Percentiles rank a stretch among this genome's conserved stretches.
These are phyloP conservation scores for Setophaga petechia DNA, from an alignment of 2,113 vertebrate species.

Conservation along the genomic window DNA sequence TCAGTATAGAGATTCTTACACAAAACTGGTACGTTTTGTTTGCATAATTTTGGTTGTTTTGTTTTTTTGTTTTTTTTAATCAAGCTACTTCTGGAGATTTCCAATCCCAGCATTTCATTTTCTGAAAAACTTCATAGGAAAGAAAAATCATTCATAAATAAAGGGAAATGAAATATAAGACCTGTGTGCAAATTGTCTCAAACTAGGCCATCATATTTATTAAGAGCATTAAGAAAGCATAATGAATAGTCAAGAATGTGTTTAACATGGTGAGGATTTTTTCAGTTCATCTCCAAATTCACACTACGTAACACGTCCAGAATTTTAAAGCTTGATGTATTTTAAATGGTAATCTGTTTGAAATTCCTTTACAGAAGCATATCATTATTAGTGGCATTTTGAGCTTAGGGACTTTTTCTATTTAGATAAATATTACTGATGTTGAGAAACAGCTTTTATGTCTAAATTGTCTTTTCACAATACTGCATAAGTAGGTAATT, in stretches of 20 bases:
- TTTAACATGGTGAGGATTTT: background rate
- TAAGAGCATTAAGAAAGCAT: background rate
- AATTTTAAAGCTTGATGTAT: background rate
- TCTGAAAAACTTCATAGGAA: background rate
- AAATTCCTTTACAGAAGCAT: background rate
- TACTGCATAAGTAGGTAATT: background rate
- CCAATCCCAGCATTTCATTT: background rate
- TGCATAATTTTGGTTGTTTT: background rate
- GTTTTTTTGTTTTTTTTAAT: background rate
- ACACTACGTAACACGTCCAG: background rate
- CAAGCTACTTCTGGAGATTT: background rate
- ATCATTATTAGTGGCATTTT: background rate
- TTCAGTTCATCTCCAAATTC: background rate
- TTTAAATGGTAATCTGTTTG: background rate
- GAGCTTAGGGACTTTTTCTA: background rate
- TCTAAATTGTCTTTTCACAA: background rate
- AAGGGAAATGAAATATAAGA: background rate
- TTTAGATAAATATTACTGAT: background rate
- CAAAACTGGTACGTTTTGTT: background rate
- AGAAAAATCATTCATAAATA: background rate
- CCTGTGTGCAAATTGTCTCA: background rate
- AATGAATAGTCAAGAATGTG: background rate
- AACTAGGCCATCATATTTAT: background rate
- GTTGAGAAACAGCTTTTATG: background rate
- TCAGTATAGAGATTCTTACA: background rate